Conservation (phyloP, 2,888 invertebrate species). For the Heliconius charithonia region DNA sequence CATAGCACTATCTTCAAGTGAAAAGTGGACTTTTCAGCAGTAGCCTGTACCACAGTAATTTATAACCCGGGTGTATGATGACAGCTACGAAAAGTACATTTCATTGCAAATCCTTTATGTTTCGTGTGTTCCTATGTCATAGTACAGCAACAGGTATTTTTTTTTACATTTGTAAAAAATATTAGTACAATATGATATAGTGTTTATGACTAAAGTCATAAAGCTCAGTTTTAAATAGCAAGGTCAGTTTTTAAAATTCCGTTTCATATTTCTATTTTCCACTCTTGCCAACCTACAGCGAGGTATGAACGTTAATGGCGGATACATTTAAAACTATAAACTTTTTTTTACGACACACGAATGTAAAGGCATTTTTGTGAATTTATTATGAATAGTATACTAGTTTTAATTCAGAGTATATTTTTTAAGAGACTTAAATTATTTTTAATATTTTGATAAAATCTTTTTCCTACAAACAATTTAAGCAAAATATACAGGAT, state of each 20-base stretch:
- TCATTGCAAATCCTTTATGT: slow-evolving; percentile 27
- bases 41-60: not conserved
- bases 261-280: slow-evolving; percentile 7
- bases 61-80: not conserved
- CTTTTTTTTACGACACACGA: not conserved
- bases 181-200: not conserved
- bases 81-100: slow-evolving; percentile 13
- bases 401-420: not conserved
- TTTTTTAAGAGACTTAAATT: too few relatives aligned
- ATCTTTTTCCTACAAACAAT: not conserved
- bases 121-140: slow-evolving; percentile 21
- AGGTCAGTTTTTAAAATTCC: slow-evolving; percentile 10
- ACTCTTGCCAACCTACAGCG: not conserved
- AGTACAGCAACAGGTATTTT: slow-evolving; percentile 24
- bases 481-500: too few relatives aligned
- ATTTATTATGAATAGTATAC: not conserved
- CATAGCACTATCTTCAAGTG: slow-evolving; percentile 5
- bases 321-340: slow-evolving; percentile 4
- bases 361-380: not conserved
- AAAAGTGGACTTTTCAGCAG: slow-evolving; percentile 4
- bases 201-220: not conserved
- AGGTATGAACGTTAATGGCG: not conserved
- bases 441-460: too few relatives aligned
- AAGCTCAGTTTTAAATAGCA: slow-evolving; percentile 1
- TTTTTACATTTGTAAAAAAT: slow-evolving; percentile 10